These are phyloP conservation scores for Cryptus armator DNA, from an alignment of 2,888 invertebrate species.

Conservation along the genomic window DNA sequence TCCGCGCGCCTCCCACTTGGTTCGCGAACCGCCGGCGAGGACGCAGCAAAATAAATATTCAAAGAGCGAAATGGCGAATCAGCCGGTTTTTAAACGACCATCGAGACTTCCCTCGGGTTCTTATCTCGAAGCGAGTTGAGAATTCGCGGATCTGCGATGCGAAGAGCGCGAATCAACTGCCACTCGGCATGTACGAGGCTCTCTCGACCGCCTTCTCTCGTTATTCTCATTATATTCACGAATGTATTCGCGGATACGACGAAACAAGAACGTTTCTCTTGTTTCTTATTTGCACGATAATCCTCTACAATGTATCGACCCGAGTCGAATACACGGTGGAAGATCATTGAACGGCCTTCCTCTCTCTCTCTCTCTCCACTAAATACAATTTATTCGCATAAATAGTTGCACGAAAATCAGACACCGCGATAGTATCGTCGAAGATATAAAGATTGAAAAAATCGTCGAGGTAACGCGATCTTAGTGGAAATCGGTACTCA, in stretches of 20 bases:
- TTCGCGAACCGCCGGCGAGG: neutral
- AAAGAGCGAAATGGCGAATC: constrained; percentile 57
- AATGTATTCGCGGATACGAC: constrained; percentile 29
- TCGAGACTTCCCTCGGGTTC: constrained; percentile 61
- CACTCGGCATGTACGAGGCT: constrained; percentile 20
- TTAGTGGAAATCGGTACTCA: neutral
- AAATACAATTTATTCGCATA: constrained; percentile 53
- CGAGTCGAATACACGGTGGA: constrained; percentile 40
- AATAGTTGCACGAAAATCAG: constrained; percentile 28
- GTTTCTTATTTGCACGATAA: constrained; percentile 64
- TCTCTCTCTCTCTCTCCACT: neutral
- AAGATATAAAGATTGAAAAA: constrained; percentile 15
- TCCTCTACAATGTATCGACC: constrained; percentile 61
- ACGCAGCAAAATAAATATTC: constrained; percentile 40
- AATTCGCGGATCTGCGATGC: constrained; percentile 46
- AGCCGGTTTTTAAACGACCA: constrained; percentile 68
- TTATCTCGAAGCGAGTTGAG: constrained; percentile 59
- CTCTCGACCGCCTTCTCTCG: constrained; percentile 33
- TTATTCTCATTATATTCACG: constrained; percentile 35
- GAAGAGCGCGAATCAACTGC: constrained; percentile 54
- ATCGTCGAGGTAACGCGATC: constrained; percentile 16
- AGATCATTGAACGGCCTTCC: constrained; percentile 20
- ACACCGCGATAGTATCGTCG: neutral
- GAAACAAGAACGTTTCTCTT: constrained; percentile 62
- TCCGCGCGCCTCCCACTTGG: constrained; percentile 65